Evolutionary conservation across 2,888 invertebrate genomes (phyloP), one percentile per base, ranked within the genome.

Genomic region (Saturnia pavonia): DNA sequence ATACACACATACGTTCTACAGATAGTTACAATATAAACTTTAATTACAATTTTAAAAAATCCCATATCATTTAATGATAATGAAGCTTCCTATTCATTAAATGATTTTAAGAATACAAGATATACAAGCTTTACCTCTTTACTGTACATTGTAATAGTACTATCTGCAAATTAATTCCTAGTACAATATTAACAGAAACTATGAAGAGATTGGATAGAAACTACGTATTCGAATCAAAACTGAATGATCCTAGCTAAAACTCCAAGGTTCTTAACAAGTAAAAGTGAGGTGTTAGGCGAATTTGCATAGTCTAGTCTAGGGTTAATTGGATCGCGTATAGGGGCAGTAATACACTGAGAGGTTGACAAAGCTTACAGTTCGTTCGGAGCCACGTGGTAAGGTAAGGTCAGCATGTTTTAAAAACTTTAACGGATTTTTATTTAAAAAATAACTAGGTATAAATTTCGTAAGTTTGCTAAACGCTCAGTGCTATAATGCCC

Each of bases 291-390:
- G 74, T 75, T 75, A 74, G 72, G 74, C 77, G 82, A 83, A 87
- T 89, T 88, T 86, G 81, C 85, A 85, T 85, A 87, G 87, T 86
- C 85, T 89, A 83, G 85, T 80, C 85, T 86, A 85, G 85, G 81
- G 85, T 88, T 91, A 90, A 91, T 91, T 91, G 88, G 89, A 91
- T 88, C 79, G 82, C 80, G 82, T 84, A 83, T 83, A 85, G 85
- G 85, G 85, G 85, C 84, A 83, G 87, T 84, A 84, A 86, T 83
- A 88, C 87, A 86, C 85, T 78, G 78, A 81, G 79, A 78, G 78
- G 76, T 77, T 79, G 81, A 79, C 76, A 73, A 79, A 81, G 87
- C 83, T 85, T 85, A 85, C 80, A 80, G 76, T 76, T 77, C 77
- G 82, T 81, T 84, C 77, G 79, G 83, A 83, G 84, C 82, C 81